Evolutionary conservation across 2,113 vertebrate species (phyloP).

Genomic region (Scolopax mira): DNA sequence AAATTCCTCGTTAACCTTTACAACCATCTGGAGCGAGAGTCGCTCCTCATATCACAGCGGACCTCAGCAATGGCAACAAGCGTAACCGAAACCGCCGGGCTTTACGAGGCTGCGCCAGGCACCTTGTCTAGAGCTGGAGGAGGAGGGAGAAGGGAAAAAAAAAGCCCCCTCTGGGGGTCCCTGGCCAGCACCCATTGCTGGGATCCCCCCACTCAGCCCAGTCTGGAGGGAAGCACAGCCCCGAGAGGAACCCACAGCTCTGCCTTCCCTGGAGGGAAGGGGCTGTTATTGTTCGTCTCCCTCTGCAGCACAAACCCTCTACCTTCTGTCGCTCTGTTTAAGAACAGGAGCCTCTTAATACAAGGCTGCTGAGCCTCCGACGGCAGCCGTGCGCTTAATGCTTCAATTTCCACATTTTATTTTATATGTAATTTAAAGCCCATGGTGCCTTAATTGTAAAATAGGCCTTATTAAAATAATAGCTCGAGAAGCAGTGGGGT

Average conservation of each 20-base stretch:
- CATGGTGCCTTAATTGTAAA: slow-evolving; percentile 86
- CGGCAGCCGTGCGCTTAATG: slow-evolving; percentile 73
- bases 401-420: slow-evolving; percentile 83
- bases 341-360: slow-evolving; percentile 63
- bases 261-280: not conserved
- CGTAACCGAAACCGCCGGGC: not conserved
- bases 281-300: not conserved
- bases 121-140: not conserved
- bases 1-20: slow-evolving; percentile 69
- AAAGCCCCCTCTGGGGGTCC: not conserved
- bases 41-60: slow-evolving; percentile 11
- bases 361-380: slow-evolving; percentile 69
- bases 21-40: slow-evolving; percentile 61
- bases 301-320: not conserved
- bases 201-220: not conserved
- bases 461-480: slow-evolving; percentile 86
- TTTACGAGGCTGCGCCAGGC: slow-evolving; percentile 15
- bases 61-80: not conserved
- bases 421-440: slow-evolving; percentile 85
- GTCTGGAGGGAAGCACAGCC: not conserved
- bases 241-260: fast-evolving
- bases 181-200: not conserved
- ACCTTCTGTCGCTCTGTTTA: slow-evolving; percentile 51
- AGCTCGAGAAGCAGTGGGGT: slow-evolving; percentile 80
- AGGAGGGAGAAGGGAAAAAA: not conserved